phyloP scores from a whole-genome alignment of 2,113 vertebrate genomes.

The Daphoenositta chrysoptera region DNA sequence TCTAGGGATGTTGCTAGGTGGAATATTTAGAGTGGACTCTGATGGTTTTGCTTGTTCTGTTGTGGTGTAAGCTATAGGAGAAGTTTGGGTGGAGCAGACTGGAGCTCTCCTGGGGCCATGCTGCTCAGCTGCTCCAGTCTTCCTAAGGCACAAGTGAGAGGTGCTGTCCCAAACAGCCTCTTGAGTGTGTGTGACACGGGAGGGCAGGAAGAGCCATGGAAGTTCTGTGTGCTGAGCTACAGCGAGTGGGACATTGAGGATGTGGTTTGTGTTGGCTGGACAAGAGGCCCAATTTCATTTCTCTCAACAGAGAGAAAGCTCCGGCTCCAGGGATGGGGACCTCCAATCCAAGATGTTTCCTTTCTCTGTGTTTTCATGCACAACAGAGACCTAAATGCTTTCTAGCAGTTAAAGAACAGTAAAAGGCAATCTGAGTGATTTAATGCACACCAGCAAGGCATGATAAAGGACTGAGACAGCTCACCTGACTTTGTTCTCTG shows the following conservation, averaged over 20 bases:
- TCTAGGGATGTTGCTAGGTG: neutral
- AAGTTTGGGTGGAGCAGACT: neutral
- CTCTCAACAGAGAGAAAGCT: neutral
- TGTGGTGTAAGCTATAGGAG: neutral
- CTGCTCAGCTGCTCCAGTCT: neutral
- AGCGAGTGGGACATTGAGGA: neutral
- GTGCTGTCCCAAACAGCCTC: accelerated
- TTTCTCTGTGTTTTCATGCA: neutral
- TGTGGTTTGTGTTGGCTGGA: neutral
- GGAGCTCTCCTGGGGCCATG: neutral
- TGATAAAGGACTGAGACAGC: neutral
- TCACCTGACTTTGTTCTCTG: neutral
- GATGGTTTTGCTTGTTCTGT: neutral
- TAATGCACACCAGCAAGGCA: neutral
- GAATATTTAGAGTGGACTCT: neutral
- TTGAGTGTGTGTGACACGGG: accelerated
- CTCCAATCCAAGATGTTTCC: neutral
- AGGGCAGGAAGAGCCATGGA: neutral
- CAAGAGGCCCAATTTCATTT: neutral
- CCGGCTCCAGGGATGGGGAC: neutral
- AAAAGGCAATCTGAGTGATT: neutral
- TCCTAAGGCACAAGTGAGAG: neutral
- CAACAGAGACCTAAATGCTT: neutral
- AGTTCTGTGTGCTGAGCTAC: neutral
- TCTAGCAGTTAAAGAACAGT: neutral